Conservation (phyloP, 2,797 vertebrate species). For the Salarias fasciatus region DNA sequence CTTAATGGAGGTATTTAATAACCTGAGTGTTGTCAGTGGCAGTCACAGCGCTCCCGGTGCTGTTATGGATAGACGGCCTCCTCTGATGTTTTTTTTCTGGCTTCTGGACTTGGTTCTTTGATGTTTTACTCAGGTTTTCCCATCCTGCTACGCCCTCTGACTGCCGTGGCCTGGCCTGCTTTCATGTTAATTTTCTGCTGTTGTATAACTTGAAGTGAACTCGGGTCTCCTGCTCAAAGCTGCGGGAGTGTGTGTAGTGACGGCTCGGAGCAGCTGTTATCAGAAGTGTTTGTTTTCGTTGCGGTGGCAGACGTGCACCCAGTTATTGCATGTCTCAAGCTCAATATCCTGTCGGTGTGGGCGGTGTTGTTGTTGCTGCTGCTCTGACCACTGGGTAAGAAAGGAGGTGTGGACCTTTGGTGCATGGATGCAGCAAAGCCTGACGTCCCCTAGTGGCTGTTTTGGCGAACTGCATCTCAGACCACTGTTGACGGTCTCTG, state of each 20-base stretch:
- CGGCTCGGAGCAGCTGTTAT: slow-evolving; percentile 14
- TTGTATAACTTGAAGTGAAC: slow-evolving; percentile 31
- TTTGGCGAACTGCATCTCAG: slow-evolving; percentile 25
- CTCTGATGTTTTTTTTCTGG: slow-evolving; percentile 15
- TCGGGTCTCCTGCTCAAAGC: slow-evolving; percentile 19
- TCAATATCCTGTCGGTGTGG: slow-evolving; percentile 52
- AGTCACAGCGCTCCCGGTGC: slow-evolving; percentile 35
- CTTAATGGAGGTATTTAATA: slow-evolving; percentile 31
- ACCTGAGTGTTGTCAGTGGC: slow-evolving; percentile 22
- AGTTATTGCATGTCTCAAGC: slow-evolving; percentile 27
- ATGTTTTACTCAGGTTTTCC: slow-evolving; percentile 43
- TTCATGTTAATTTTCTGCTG: slow-evolving; percentile 21
- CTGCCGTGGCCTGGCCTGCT: slow-evolving; percentile 29
- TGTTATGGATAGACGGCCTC: slow-evolving; percentile 11
- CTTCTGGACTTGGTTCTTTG: slow-evolving; percentile 43
- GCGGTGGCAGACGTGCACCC: slow-evolving; percentile 23
- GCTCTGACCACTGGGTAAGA: slow-evolving; percentile 50
- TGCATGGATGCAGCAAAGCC: slow-evolving; percentile 53
- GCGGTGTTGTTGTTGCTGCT: slow-evolving; percentile 45
- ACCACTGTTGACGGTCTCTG: slow-evolving; percentile 22
- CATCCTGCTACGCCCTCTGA: slow-evolving; percentile 21
- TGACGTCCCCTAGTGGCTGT: slow-evolving; percentile 66
- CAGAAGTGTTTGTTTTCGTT: slow-evolving; percentile 35
- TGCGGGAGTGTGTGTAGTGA: slow-evolving; percentile 8
- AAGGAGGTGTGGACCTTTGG: slow-evolving; percentile 63